These are phyloP conservation scores for Plagodis pulveraria DNA, from an alignment of 2,888 invertebrate species.

Conservation along the genomic window DNA sequence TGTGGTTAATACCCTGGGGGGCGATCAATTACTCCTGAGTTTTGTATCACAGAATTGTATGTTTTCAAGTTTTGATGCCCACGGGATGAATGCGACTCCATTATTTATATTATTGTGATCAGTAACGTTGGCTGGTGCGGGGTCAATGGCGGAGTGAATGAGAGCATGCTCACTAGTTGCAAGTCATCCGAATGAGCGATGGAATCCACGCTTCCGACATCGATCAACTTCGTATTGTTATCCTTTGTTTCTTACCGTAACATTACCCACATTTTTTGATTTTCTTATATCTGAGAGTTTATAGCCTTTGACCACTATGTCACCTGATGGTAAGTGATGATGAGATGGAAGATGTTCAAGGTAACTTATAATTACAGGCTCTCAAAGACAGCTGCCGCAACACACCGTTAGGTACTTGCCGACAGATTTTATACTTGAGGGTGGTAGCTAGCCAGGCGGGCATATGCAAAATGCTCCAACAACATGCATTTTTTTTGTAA, in stretches of 20 bases:
- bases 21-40: constrained; percentile 67
- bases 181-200: constrained; percentile 77
- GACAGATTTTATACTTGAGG: no score
- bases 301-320: no score
- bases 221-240: constrained; percentile 59
- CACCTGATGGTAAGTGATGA: no score
- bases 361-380: no score
- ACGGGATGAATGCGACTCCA: constrained; percentile 70
- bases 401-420: no score
- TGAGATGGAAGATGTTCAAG: no score
- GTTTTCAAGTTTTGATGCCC: constrained; percentile 60
- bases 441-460: no score
- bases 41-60: constrained; percentile 58
- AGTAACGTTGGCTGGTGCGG: constrained; percentile 61
- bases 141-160: constrained; percentile 82
- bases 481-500: constrained; percentile 7
- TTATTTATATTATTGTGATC: constrained; percentile 79
- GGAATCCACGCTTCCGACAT: constrained; percentile 80
- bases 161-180: constrained; percentile 76
- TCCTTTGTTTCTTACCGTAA: constrained; percentile 60
- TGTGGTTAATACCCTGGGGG: constrained; percentile 58
- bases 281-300: no score
- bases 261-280: constrained; percentile 17
- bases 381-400: no score
- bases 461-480: no score